Evolutionary conservation across 1,140 invertebrate species (phyloP).

Genomic region (Nasonia vitripennis): DNA sequence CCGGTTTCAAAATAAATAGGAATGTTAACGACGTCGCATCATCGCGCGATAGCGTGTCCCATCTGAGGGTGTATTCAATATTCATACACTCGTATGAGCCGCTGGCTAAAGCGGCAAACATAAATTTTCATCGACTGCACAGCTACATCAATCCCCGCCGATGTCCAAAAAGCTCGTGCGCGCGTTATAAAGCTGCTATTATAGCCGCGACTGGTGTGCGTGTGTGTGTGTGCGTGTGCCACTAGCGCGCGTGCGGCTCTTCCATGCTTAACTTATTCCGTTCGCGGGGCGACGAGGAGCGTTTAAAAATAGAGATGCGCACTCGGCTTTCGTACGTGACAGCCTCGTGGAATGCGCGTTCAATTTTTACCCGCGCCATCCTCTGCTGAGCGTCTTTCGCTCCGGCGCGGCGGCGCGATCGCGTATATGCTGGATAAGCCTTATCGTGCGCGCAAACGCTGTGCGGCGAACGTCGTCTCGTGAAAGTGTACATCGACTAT

Average conservation of each 20-base stretch:
- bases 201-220: neutral
- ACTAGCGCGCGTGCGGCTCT: neutral
- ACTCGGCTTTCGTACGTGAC: conserved; percentile 8
- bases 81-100: no score
- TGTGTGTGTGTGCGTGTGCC: no score
- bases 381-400: no score
- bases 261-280: conserved; percentile 16
- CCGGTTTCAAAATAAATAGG: conserved; percentile 45
- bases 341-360: conserved; percentile 29
- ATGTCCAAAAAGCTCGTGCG: neutral
- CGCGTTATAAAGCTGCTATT: neutral
- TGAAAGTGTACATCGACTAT: no score
- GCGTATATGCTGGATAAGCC: no score
- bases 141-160: neutral
- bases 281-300: neutral
- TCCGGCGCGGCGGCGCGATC: no score
- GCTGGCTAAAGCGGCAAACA: neutral
- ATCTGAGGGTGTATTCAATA: neutral
- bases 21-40: conserved; percentile 35
- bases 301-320: conserved; percentile 50
- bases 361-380: conserved; percentile 19
- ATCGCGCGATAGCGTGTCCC: neutral
- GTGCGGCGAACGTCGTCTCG: no score
- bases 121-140: no score
- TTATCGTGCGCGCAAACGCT: no score